Evolutionary conservation across 2,797 vertebrate species (phyloP).

Genomic region (Gambusia yucatana): DNA sequence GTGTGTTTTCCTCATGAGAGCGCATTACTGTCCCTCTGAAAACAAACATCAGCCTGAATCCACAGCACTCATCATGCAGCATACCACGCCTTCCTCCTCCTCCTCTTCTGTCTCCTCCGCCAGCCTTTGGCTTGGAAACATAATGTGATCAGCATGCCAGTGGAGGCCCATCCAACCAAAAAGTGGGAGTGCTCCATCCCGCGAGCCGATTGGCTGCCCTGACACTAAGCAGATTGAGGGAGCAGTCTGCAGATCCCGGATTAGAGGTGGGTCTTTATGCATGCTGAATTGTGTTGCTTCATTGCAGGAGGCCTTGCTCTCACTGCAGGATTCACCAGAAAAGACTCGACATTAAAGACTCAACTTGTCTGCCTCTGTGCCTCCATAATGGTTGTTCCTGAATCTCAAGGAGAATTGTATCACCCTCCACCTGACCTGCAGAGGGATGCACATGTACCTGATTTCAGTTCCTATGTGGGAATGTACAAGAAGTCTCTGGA

Average conservation of each 20-base stretch:
- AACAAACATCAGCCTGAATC: constrained; percentile 34
- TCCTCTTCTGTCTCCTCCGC: constrained; percentile 31
- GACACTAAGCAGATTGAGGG: constrained; percentile 66
- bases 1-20: not conserved
- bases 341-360: constrained; percentile 62
- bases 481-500: constrained; percentile 83
- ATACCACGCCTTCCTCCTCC: constrained; percentile 36
- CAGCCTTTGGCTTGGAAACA: constrained; percentile 49
- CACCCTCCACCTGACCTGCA: constrained; percentile 74
- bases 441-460: constrained; percentile 81
- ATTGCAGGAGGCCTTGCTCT: constrained; percentile 54
- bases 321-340: constrained; percentile 59
- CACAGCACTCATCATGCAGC: constrained; percentile 34
- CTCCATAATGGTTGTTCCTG: constrained; percentile 77
- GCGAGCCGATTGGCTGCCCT: constrained; percentile 65
- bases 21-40: constrained; percentile 27
- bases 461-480: constrained; percentile 79
- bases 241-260: constrained; percentile 55
- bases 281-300: constrained; percentile 58
- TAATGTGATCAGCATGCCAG: constrained; percentile 76
- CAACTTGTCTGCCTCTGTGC: constrained; percentile 37
- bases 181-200: constrained; percentile 79
- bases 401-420: constrained; percentile 74
- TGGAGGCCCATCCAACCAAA: constrained; percentile 73
- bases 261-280: constrained; percentile 68